Conservation (phyloP, 2,888 invertebrate species). For the Octonoba sinensis region DNA sequence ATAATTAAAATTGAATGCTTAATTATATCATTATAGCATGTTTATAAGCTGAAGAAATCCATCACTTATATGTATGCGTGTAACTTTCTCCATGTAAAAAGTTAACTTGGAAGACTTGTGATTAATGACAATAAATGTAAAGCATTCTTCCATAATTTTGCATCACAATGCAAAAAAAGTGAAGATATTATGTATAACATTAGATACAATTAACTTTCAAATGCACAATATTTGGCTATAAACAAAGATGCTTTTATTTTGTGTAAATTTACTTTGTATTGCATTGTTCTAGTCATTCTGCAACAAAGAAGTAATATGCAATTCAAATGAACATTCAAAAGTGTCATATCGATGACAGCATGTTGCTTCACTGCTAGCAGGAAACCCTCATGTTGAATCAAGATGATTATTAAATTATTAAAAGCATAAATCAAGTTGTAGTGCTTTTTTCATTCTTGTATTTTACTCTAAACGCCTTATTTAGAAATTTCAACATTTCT, state of each 20-base stretch:
- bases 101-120: too few relatives aligned
- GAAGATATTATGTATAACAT: too few relatives aligned
- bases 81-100: too few relatives aligned
- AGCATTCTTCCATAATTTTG: too few relatives aligned
- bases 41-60: constrained; percentile 22
- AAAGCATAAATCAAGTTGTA: constrained; percentile 29
- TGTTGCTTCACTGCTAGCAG: constrained; percentile 51
- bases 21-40: constrained; percentile 7
- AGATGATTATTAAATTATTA: constrained; percentile 54
- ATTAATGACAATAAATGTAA: too few relatives aligned
- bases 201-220: constrained; percentile 11
- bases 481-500: too few relatives aligned
- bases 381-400: constrained; percentile 57
- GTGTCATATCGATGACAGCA: constrained; percentile 35
- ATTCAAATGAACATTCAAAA: constrained; percentile 35
- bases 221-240: constrained; percentile 45
- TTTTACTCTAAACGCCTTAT: background rate
- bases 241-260: constrained; percentile 28
- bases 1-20: too few relatives aligned
- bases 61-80: background rate
- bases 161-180: too few relatives aligned
- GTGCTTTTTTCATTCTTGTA: background rate
- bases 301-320: constrained; percentile 42
- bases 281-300: constrained; percentile 60
- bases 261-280: constrained; percentile 35